Evolutionary conservation across 2,888 invertebrate genomes (phyloP), one percentile per base, ranked within the genome.

Genomic region (Lasioglossum lativentre): DNA sequence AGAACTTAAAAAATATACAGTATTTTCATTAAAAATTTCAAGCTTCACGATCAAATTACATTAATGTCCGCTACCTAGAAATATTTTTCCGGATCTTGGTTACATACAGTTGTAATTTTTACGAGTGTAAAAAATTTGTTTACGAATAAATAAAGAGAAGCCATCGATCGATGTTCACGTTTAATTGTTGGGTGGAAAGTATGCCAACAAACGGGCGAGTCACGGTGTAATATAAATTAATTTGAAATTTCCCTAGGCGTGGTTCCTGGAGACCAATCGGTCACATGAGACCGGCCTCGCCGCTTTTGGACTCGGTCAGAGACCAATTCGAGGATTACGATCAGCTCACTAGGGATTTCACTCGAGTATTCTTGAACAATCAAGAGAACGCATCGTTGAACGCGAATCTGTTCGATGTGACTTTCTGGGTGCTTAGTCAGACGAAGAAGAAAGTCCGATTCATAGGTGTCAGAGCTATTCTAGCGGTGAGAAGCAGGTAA

Each of bases 321-420:
- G 99, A 99, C 95, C 98, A 98, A 94, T 99, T 99, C 94, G 99
- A 99, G 95, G 98, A 98, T 95, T 98, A 98, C 95, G 99, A 99
- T 95, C 98, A 98, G 94, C 96, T 99, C 81, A 98, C 98, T 56
- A 98, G 98, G 95, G 99, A 99, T 95, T 99, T 99, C 95, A 98
- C 98, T 14, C 96, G 97, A 91, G 98, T 98, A 92, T 99, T 99
- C 95, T 96, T 98, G 81, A 98, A 98, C 95, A 97, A 96, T 91
- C 97, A 98, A 92, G 97, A 97, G 85, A 98, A 98, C 92, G 96
- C 97, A 85, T 96, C 97, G 47, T 96, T 97, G 85, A 98, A 98
- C 94, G 97, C 98, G 45, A 97, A 97, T 93, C 96, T 99, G 38
- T 99, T 98, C 95, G 99, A 99, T 94, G 98, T 99, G 8, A 97